Base-by-base conservation (phyloP, 2,797 vertebrate genomes). In the Pangasius macronema region DNA sequence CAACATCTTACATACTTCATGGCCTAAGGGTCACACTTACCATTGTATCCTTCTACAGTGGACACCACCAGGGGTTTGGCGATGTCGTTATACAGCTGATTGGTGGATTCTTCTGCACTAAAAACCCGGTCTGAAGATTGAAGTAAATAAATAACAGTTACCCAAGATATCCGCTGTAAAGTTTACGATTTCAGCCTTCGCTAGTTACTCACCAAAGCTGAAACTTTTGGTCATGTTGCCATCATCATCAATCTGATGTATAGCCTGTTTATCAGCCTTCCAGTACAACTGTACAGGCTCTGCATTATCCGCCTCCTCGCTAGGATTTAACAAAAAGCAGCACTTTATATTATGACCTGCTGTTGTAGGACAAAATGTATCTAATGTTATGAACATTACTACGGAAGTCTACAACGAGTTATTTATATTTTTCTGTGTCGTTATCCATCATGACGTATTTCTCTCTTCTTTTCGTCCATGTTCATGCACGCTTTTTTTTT, bases 61-160 rank as follows among this genome's bases (percentile, higher is more conserved):
- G 98, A 99, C 30, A 97, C 94, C 61, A 99, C 97, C 92, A 99
- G 95, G 22, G 98, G 97, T 89, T 97, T 97, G 3, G 98, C 97
- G 14, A 99, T 96, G 65, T 94, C 95, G 86, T 97, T 95, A 86
- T 98, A 99, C 6, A 99, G 94, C 68, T 97, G 95, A 86, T 91
- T 92, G 33, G 98, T 99, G 46, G 94, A 96, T 93, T 98, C 96
- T 0, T 92, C 92, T 0, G 96, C 94, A 5, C 95, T 93, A 93
- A 99, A 99, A 30, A 99, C 97, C 63, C 96, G 93, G 93, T 99
- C 98, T 99, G 61, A 1, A 85, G 39, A n/a, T 67, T 24, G 18
- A 33, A 79, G 5, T 6, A 49, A 49, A 49, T 11, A 49, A 61
- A 61, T 10, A 3, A 9, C 3, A 16, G 46, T 76, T 53, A 53